A percentile compares a stretch with the other conserved stretches of the same genome.
Conservation (phyloP, 2,113 vertebrate species). For the Turnix velox region DNA sequence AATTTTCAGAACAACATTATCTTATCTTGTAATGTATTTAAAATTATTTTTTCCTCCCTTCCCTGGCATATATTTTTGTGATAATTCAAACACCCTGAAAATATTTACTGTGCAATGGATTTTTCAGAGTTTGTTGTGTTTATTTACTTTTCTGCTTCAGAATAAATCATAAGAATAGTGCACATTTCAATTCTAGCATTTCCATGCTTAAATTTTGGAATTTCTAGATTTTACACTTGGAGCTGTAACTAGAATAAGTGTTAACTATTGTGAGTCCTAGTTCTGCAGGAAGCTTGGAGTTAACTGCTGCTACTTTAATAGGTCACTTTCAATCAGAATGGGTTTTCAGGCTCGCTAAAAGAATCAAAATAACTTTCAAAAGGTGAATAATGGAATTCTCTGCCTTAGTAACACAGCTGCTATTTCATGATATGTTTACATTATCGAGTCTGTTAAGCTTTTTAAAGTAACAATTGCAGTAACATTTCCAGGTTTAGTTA, state of each 20-base stretch:
- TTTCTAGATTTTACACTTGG: not conserved
- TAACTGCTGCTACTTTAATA: not conserved
- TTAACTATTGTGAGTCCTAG: not conserved
- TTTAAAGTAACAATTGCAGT: not conserved
- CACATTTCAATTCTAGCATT: not conserved
- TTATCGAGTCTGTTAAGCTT: not conserved
- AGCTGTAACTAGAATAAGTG: not conserved
- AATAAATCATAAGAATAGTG: not conserved
- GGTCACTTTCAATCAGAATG: not conserved
- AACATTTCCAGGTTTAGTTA: not conserved
- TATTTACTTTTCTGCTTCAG: not conserved
- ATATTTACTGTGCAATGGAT: not conserved
- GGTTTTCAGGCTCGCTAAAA: not conserved
- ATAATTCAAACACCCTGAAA: not conserved
- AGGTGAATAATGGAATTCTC: not conserved
- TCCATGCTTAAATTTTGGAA: not conserved
- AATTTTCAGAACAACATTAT: not conserved
- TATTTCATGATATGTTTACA: not conserved
- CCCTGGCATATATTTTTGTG: not conserved
- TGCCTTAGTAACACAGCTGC: not conserved
- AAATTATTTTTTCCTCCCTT: not conserved
- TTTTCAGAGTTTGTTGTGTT: not conserved
- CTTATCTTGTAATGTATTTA: not conserved
- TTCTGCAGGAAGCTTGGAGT: not conserved
- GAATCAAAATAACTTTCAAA: not conserved